These are phyloP conservation scores for Acanthis flammea DNA, from an alignment of 2,797 vertebrate species.

Conservation along the genomic window DNA sequence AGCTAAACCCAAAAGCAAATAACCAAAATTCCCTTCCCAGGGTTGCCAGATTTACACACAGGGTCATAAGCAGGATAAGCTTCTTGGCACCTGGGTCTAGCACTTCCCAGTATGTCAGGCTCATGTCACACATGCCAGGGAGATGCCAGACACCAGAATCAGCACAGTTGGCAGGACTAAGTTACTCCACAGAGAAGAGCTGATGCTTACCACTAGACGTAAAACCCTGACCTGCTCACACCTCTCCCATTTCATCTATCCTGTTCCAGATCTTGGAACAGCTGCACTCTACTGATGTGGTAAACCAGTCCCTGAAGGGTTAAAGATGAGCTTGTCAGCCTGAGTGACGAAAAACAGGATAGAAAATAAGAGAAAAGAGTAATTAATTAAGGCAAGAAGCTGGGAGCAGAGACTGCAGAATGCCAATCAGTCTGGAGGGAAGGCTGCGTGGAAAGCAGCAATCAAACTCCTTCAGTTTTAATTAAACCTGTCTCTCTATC, in stretches of 20 bases:
- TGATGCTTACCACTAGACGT: neutral
- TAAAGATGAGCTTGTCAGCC: neutral
- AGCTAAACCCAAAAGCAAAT: neutral
- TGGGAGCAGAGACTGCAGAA: neutral
- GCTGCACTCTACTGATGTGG: neutral
- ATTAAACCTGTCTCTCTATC: neutral
- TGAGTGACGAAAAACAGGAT: neutral
- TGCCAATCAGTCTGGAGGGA: neutral
- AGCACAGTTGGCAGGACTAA: neutral
- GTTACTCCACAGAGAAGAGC: neutral
- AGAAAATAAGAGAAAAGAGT: conserved; percentile 12
- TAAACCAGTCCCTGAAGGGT: neutral
- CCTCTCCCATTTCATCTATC: neutral
- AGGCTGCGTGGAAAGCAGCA: neutral
- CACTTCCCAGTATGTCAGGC: neutral
- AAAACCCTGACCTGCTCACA: neutral
- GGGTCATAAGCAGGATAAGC: neutral
- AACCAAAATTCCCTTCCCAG: neutral
- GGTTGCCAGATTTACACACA: neutral
- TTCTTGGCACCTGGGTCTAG: neutral
- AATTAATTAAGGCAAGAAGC: conserved; percentile 19
- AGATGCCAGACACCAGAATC: neutral
- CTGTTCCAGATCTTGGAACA: neutral
- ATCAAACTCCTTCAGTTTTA: neutral
- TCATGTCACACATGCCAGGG: neutral